phyloP scores from a whole-genome alignment of 2,113 vertebrate genomes.

The Gadus chalcogrammus region DNA sequence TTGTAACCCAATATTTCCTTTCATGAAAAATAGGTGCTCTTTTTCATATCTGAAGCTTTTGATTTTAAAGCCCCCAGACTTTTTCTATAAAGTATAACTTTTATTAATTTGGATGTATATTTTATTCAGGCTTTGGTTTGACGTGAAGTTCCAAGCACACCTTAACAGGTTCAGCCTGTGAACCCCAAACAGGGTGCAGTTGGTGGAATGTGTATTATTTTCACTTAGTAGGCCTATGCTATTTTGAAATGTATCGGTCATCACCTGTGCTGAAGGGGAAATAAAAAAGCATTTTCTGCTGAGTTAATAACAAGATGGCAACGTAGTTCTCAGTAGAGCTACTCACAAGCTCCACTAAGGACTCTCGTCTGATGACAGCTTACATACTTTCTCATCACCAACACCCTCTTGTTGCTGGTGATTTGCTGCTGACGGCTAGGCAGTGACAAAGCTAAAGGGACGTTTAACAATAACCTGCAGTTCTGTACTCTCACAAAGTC shows the following conservation, averaged over 20 bases:
- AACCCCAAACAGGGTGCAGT: neutral
- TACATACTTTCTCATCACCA: constrained; percentile 41
- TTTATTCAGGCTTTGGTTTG: too few species aligned
- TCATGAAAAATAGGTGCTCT: neutral
- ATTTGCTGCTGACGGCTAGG: constrained; percentile 31
- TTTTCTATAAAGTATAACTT: too few species aligned
- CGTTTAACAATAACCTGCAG: too few species aligned
- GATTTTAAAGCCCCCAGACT: too few species aligned
- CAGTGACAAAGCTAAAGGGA: constrained; percentile 2
- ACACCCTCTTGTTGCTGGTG: constrained; percentile 16
- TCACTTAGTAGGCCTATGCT: constrained; percentile 2
- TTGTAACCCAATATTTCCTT: neutral
- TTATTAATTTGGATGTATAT: too few species aligned
- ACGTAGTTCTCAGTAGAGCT: constrained; percentile 41
- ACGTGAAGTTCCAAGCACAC: too few species aligned
- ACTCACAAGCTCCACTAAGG: constrained; percentile 1
- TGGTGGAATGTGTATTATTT: constrained; percentile 1
- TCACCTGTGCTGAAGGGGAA: constrained; percentile 16
- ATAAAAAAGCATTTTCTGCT: constrained; percentile 27
- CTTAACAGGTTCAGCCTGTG: too few species aligned
- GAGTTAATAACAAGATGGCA: constrained; percentile 26
- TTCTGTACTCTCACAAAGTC: too few species aligned
- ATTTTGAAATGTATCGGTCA: constrained; percentile 2
- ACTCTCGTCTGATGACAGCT: constrained; percentile 29
- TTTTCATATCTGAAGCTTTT: too few species aligned